Conservation (phyloP, 2,888 invertebrate species). For the Plagodis pulveraria region DNA sequence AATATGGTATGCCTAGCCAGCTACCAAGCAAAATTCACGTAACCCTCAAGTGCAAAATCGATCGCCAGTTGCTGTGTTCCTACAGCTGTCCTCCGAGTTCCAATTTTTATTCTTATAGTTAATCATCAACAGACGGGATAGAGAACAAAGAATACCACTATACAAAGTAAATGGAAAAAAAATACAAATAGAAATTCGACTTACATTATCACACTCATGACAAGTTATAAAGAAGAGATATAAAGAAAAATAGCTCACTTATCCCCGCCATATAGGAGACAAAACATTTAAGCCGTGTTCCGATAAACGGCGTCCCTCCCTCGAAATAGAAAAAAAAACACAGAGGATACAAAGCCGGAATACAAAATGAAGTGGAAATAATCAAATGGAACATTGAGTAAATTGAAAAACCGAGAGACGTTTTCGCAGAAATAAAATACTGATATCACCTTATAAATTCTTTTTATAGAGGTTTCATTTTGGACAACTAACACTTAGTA, state of each 20-base stretch:
- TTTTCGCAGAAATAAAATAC: constrained; percentile 50
- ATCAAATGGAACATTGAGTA: constrained; percentile 48
- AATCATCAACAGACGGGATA: too few relatives aligned
- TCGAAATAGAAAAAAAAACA: constrained; percentile 43
- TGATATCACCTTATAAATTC: constrained; percentile 37
- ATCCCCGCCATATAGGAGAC: constrained; percentile 40
- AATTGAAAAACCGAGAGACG: constrained; percentile 55
- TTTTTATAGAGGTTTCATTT: constrained; percentile 18
- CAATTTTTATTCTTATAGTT: too few relatives aligned
- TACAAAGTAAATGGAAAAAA: too few relatives aligned
- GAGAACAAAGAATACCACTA: too few relatives aligned
- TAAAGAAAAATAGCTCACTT: constrained; percentile 38
- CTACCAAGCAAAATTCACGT: too few relatives aligned
- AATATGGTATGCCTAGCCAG: too few relatives aligned
- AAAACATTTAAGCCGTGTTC: constrained; percentile 43
- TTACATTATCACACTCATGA: too few relatives aligned
- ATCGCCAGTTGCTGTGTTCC: too few relatives aligned
- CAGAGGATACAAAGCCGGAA: constrained; percentile 47
- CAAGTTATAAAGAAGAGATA: constrained; percentile 3
- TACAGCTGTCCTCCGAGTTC: too few relatives aligned
- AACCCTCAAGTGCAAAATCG: too few relatives aligned
- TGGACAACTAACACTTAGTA: constrained; percentile 16
- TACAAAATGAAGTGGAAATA: constrained; percentile 52
- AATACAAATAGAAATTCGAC: too few relatives aligned
- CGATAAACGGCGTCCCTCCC: constrained; percentile 43